These are phyloP conservation scores for Lepidothrix coronata DNA, from an alignment of 2,113 vertebrate genomes.

Conservation along the genomic window DNA sequence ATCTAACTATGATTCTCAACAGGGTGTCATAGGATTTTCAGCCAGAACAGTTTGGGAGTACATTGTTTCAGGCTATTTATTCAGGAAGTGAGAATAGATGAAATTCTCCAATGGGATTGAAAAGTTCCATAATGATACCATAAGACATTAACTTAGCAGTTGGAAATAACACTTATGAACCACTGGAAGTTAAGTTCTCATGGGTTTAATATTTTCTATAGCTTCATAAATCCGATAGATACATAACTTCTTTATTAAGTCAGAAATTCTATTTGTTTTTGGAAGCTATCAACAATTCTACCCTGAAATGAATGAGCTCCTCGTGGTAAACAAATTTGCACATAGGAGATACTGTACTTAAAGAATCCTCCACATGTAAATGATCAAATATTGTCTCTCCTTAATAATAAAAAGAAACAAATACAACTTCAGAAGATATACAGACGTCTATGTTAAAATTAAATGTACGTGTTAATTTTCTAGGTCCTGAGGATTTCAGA, in stretches of 20 bases:
- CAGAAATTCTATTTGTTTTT: conserved; percentile 66
- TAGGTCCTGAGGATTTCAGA: background rate
- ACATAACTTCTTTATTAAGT: conserved; percentile 67
- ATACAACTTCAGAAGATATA: background rate
- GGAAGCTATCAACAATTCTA: conserved; percentile 19
- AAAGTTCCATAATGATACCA: conserved; percentile 69
- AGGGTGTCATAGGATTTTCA: conserved; percentile 71
- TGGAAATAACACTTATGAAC: conserved; percentile 68
- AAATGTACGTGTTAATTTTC: background rate
- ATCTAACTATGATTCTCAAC: conserved; percentile 70
- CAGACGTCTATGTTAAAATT: background rate
- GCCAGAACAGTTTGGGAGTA: conserved; percentile 59
- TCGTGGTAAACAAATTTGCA: conserved; percentile 33
- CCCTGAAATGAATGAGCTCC: background rate
- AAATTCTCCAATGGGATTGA: conserved; percentile 66
- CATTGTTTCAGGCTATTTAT: conserved; percentile 74
- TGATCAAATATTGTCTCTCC: background rate
- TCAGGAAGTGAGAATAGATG: conserved; percentile 69
- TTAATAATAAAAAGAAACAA: background rate
- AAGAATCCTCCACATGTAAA: background rate
- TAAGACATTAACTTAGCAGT: conserved; percentile 79
- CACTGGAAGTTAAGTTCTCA: conserved; percentile 65
- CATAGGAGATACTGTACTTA: background rate
- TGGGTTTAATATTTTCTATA: conserved; percentile 68
- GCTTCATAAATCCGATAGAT: conserved; percentile 58